Evolutionary conservation across 2,113 vertebrate species (phyloP), one percentile per base, ranked within the genome.

Genomic region (Phylloscopus whistleri): DNA sequence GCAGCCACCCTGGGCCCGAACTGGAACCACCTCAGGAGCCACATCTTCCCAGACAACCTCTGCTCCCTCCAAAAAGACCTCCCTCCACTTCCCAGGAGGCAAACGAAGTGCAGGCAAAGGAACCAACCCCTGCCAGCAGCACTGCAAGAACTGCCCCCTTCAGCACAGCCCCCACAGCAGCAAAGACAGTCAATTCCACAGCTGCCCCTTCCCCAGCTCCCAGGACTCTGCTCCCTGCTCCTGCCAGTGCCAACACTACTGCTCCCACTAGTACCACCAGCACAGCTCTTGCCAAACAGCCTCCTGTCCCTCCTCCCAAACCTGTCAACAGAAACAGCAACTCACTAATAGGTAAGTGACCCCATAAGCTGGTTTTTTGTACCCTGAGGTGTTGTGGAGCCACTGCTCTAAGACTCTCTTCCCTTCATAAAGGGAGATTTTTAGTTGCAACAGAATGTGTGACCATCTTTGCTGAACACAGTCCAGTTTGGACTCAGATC

Each of bases 281-380:
- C 91, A 43, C 92, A 22, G 98, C 98, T 87, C 96, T 95, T 84
- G 88, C 97, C 96, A 99, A 99, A 95, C 99, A 99, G 91, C 99
- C 99, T 9, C 99, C 99, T 0, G 2, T 98, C 48, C 99, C 99
- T 62, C 99, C 99, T 39, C 99, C 99, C 92, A 99, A 99, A 88
- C 99, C 99, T 2, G 44, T 98, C 93, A 99, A 99, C 97, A 98
- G 99, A 94, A 98, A 98, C 70, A 99, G 98, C 98, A 99, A 98
- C 83, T 97, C 99, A 5, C 96, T 99, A 64, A 97, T 99, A 93
- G 99, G 99, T 99, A 95, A 98, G 99, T 98, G 60, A 68, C 44
- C 60, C 51, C 1, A 1, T 27, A 3, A 69, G 14, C 20, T 84
- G 64, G 0, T 3, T 18, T 18, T 58, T 51, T 77, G 66, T 52